Conservation (phyloP, 2,113 vertebrate genomes). For the Pachypanchax playfairii region DNA sequence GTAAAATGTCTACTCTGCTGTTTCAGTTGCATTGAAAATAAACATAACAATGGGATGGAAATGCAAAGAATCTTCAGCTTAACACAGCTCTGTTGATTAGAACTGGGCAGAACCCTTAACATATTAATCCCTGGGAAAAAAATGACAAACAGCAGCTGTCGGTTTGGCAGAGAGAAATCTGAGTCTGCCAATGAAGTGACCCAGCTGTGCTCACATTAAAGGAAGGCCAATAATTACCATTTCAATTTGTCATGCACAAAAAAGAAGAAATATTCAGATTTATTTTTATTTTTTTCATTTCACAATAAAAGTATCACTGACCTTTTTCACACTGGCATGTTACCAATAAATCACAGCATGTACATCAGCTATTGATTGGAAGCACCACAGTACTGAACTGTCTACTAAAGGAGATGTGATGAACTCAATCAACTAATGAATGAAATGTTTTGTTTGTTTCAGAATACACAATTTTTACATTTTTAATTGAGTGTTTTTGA, state of each 20-base stretch:
- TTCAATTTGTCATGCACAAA: slow-evolving; percentile 26
- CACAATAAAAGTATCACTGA: slow-evolving; percentile 40
- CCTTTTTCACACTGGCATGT: slow-evolving; percentile 36
- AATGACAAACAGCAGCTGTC: slow-evolving; percentile 52
- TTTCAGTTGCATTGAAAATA: not conserved
- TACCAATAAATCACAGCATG: slow-evolving; percentile 17
- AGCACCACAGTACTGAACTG: slow-evolving; percentile 14
- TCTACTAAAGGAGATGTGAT: slow-evolving; percentile 18
- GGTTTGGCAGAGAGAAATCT: slow-evolving; percentile 40
- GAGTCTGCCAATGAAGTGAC: slow-evolving; percentile 29
- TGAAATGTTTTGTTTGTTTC: no score
- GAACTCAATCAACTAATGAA: not conserved
- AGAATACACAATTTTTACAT: no score
- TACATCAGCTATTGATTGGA: slow-evolving; percentile 27
- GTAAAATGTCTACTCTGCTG: slow-evolving; percentile 5
- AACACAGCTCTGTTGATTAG: not conserved
- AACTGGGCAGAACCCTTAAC: slow-evolving; percentile 23
- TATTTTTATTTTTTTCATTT: slow-evolving; percentile 17
- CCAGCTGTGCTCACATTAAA: slow-evolving; percentile 54
- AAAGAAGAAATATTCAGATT: slow-evolving; percentile 5
- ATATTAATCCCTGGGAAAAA: slow-evolving; percentile 42
- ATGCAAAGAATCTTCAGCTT: not conserved
- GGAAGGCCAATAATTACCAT: slow-evolving; percentile 26
- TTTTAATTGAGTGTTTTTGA: no score
- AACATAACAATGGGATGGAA: not conserved